phyloP scores from a whole-genome alignment of 1,140 invertebrate genomes.

The Steinernema feltiae region DNA sequence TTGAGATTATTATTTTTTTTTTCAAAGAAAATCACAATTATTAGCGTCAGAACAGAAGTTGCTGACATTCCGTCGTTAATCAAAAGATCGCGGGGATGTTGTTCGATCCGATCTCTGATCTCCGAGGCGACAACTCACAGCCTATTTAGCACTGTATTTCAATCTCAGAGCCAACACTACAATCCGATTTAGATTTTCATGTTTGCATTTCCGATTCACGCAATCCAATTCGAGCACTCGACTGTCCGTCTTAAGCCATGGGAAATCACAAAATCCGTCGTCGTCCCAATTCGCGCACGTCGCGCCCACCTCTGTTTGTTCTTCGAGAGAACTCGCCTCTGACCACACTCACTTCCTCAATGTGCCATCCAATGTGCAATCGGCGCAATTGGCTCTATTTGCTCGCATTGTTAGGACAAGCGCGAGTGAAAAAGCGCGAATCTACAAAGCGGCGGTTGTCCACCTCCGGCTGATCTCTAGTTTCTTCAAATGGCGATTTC shows the following conservation, averaged over 20 bases:
- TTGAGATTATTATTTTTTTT: no score
- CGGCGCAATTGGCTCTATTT: neutral
- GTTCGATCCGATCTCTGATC: no score
- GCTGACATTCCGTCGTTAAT: no score
- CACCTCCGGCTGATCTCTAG: neutral
- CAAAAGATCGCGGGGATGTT: no score
- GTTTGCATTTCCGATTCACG: neutral
- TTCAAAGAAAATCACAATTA: no score
- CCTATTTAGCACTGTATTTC: no score
- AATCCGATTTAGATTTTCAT: no score
- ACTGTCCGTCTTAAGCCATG: neutral
- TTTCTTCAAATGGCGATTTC: no score
- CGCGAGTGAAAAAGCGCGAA: neutral
- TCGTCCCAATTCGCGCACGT: slow-evolving; percentile 10
- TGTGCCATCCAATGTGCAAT: slow-evolving; percentile 1
- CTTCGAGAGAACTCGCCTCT: neutral
- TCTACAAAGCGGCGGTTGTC: neutral
- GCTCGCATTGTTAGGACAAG: neutral
- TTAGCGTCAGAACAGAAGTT: no score
- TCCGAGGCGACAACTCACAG: no score
- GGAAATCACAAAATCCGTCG: neutral
- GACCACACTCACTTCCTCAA: slow-evolving; percentile 7
- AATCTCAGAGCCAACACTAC: no score
- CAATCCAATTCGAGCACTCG: neutral
- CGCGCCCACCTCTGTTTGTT: neutral